Evolutionary conservation across 2,113 vertebrate species (phyloP).

Genomic region (Clarias gariepinus): DNA sequence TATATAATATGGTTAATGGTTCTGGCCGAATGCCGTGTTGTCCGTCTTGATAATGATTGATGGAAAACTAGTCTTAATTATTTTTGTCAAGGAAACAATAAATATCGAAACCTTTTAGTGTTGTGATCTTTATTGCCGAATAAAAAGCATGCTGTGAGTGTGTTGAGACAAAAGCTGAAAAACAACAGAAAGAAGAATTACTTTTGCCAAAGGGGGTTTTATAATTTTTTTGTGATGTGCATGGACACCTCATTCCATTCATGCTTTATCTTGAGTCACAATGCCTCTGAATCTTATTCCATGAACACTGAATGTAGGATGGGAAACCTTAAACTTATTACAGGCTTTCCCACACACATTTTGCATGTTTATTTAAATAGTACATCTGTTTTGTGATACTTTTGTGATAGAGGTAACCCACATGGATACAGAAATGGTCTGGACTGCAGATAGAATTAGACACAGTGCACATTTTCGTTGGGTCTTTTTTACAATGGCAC

Average conservation of each 20-base stretch:
- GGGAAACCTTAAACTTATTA: not conserved
- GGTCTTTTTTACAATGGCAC: no score
- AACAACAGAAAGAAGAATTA: not conserved
- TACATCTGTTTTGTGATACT: no score
- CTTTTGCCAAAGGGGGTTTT: no score
- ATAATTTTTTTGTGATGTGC: not conserved
- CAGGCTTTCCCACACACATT: not conserved
- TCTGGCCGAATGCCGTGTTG: conserved; percentile 51
- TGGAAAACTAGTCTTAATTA: conserved; percentile 78
- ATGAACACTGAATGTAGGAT: no score
- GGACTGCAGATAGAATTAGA: no score
- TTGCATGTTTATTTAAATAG: not conserved
- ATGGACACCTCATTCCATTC: not conserved
- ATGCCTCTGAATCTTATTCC: not conserved
- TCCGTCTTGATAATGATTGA: conserved; percentile 68
- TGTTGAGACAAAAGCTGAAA: not conserved
- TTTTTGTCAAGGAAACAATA: conserved; percentile 80
- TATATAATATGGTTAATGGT: conserved; percentile 58
- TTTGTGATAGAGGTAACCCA: no score
- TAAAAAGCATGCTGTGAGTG: not conserved
- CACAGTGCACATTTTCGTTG: no score
- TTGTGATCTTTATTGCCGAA: conserved; percentile 42
- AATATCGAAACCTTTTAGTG: conserved; percentile 69
- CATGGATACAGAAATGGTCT: no score
- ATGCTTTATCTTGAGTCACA: not conserved